Evolutionary conservation across 2,797 vertebrate genomes (phyloP).

Genomic region (Australoheros facetus): DNA sequence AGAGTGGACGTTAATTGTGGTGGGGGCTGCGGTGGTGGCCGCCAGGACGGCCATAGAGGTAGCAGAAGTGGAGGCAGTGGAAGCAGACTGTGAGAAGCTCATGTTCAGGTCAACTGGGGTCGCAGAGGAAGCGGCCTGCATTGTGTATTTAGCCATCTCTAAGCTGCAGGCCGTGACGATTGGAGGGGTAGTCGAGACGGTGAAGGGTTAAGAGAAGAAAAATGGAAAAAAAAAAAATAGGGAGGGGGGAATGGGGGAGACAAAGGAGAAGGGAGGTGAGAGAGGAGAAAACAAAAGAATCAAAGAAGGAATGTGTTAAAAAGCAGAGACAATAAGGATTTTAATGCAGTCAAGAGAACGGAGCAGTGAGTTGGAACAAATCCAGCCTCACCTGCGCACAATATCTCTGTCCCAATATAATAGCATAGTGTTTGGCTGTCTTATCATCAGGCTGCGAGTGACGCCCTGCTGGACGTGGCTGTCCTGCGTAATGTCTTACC

Average conservation of each 20-base stretch:
- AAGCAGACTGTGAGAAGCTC: slow-evolving; percentile 89
- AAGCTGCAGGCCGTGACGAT: slow-evolving; percentile 82
- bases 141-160: slow-evolving; percentile 99
- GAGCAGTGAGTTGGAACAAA: slow-evolving; percentile 65
- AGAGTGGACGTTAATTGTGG: slow-evolving; percentile 88
- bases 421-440: slow-evolving; percentile 37
- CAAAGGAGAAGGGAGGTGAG: slow-evolving; percentile 85
- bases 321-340: slow-evolving; percentile 86
- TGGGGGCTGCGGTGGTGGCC: slow-evolving; percentile 80
- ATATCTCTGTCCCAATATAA: slow-evolving; percentile 52
- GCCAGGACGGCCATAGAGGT: slow-evolving; percentile 90
- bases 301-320: slow-evolving; percentile 89
- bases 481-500: slow-evolving; percentile 81
- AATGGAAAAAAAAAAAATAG: slow-evolving; percentile 35
- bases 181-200: slow-evolving; percentile 43
- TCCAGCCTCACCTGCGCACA: slow-evolving; percentile 58
- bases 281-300: slow-evolving; percentile 75
- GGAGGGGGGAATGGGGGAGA: slow-evolving; percentile 54
- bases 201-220: slow-evolving; percentile 70
- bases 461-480: slow-evolving; percentile 29
- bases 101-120: slow-evolving; percentile 92
- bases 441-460: slow-evolving; percentile 44
- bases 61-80: slow-evolving; percentile 87
- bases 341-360: slow-evolving; percentile 83
- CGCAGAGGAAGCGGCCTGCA: slow-evolving; percentile 90